A percentile compares a stretch with the other conserved stretches of the same genome.
phyloP scores from a whole-genome alignment of 1,140 invertebrate genomes.

The Lucilia cuprina region DNA sequence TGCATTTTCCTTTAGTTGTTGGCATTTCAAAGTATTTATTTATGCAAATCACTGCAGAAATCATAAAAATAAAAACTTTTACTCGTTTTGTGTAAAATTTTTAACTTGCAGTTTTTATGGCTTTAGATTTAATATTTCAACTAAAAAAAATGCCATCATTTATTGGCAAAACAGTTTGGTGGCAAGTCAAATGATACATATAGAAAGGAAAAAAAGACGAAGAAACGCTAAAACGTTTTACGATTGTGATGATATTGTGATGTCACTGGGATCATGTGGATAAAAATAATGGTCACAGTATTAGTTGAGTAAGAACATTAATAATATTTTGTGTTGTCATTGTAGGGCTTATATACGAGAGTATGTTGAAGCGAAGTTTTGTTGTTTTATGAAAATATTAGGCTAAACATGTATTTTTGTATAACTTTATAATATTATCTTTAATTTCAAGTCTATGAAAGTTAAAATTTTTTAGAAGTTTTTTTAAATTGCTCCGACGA shows the following conservation, averaged over 20 bases:
- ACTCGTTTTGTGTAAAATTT: neutral
- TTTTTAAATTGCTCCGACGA: no score
- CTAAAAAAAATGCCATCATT: neutral
- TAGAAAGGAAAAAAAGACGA: no score
- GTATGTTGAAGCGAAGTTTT: no score
- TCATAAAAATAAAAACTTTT: constrained; percentile 27
- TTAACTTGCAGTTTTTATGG: neutral
- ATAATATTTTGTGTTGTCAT: neutral
- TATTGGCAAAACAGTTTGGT: neutral
- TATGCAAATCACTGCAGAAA: constrained; percentile 38
- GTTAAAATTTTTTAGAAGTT: no score
- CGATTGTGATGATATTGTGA: no score
- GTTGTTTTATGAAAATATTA: no score
- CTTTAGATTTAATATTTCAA: neutral
- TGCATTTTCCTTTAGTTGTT: neutral
- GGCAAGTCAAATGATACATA: no score
- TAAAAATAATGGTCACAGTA: neutral
- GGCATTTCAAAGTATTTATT: constrained; percentile 7
- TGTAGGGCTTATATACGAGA: no score
- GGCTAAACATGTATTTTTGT: no score
- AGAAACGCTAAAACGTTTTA: no score
- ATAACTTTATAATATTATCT: no score
- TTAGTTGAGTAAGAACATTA: neutral
- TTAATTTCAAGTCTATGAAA: no score
- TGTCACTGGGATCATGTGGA: neutral